These are phyloP conservation scores for Mesopsocus fuscifrons DNA, from an alignment of 2,888 invertebrate species.

Conservation along the genomic window DNA sequence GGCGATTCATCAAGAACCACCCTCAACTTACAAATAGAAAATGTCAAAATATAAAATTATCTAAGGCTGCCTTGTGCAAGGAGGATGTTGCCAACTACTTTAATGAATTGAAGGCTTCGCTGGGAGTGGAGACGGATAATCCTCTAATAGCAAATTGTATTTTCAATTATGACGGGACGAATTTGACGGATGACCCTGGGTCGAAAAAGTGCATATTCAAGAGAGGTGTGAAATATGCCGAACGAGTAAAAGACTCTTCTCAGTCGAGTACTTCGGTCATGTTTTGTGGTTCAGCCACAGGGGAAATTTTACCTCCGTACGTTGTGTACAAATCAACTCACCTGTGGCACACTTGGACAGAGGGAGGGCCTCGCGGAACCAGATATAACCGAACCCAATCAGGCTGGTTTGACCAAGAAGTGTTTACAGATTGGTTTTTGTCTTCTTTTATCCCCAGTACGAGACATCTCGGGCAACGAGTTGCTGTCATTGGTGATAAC, in stretches of 20 bases:
- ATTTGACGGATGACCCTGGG: conserved; percentile 22
- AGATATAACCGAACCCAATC: conserved; percentile 17
- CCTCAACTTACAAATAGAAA: not conserved
- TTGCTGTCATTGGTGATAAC: conserved; percentile 22
- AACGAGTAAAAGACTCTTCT: conserved; percentile 19
- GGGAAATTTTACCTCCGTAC: conserved; percentile 21
- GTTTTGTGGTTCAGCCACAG: conserved; percentile 21
- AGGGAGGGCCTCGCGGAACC: conserved; percentile 18
- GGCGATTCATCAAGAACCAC: not conserved
- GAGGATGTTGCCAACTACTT: too few relatives aligned
- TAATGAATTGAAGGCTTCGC: too few relatives aligned
- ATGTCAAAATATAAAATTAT: not conserved
- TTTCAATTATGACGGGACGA: conserved; percentile 23
- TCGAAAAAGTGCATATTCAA: conserved; percentile 18
- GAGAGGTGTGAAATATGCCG: conserved; percentile 21
- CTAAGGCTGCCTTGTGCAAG: not conserved
- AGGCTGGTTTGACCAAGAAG: conserved; percentile 21
- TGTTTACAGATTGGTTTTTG: conserved; percentile 21
- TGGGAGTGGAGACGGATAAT: conserved; percentile 14
- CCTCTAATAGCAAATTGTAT: conserved; percentile 17
- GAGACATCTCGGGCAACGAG: conserved; percentile 15
- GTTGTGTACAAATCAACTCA: conserved; percentile 21
- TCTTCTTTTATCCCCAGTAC: conserved; percentile 16
- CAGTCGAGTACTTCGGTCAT: conserved; percentile 22
- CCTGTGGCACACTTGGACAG: conserved; percentile 19